A percentile compares a stretch with the other conserved stretches of the same genome.
These are phyloP conservation scores for Morphnarchus princeps DNA, from an alignment of 2,113 vertebrate species.

Conservation along the genomic window DNA sequence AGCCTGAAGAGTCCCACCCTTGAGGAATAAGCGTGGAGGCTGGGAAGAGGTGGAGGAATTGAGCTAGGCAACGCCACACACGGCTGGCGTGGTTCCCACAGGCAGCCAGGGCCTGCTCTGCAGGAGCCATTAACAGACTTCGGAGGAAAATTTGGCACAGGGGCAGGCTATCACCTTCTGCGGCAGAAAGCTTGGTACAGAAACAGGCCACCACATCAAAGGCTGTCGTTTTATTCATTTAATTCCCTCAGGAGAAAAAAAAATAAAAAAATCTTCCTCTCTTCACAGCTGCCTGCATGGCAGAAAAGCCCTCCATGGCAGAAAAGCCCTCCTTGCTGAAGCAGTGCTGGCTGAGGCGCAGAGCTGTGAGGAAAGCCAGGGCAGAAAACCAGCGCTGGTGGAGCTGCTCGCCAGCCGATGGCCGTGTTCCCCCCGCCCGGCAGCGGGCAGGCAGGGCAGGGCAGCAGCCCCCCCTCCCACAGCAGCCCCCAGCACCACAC, in stretches of 20 bases:
- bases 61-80: not conserved
- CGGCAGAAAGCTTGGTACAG: not conserved
- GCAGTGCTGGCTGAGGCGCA: not conserved
- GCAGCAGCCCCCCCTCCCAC: not conserved
- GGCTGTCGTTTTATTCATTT: not conserved
- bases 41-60: not conserved
- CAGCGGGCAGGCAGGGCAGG: not conserved
- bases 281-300: not conserved
- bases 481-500: not conserved
- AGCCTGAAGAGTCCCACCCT: not conserved
- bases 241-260: not conserved
- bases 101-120: not conserved
- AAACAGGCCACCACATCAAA: not conserved
- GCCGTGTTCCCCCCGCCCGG: not conserved
- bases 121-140: not conserved
- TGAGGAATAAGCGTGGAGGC: not conserved
- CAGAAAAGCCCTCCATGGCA: not conserved
- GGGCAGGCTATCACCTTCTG: not conserved
- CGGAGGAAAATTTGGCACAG: not conserved
- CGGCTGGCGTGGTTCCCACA: not conserved
- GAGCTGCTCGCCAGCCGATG: rapidly evolving
- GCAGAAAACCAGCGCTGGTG: not conserved
- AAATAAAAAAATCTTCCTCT: not conserved
- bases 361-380: not conserved
- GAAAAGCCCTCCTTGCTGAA: not conserved